Evolutionary conservation across 2,797 vertebrate species (phyloP).

Genomic region (Pygocentrus nattereri): DNA sequence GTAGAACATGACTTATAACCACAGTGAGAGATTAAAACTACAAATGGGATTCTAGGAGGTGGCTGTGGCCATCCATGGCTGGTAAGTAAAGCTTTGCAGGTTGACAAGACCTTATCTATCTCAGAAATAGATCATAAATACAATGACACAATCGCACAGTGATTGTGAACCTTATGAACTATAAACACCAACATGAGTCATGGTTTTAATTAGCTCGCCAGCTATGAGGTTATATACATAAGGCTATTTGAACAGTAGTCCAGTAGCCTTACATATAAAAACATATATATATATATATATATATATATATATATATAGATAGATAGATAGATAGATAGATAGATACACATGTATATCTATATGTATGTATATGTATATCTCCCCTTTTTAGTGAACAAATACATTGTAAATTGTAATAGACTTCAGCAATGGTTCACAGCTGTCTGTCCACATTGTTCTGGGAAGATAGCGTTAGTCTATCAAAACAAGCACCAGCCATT

Average conservation of each 20-base stretch:
- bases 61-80: constrained; percentile 62
- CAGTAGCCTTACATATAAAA: neutral
- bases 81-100: constrained; percentile 63
- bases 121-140: neutral
- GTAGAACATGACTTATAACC: constrained; percentile 14
- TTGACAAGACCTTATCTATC: neutral
- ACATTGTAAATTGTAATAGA: neutral
- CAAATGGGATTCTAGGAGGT: constrained; percentile 11
- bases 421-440: neutral
- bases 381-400: neutral
- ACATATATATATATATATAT: too few relatives aligned
- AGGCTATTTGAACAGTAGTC: neutral
- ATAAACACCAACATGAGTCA: neutral
- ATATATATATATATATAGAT: too few relatives aligned
- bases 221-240: neutral
- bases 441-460: neutral
- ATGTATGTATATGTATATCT: neutral
- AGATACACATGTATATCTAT: too few relatives aligned
- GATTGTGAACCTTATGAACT: neutral
- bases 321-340: neutral
- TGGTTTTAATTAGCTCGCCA: neutral
- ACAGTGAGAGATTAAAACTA: neutral
- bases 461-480: neutral
- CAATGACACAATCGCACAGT: neutral
- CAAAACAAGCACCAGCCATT: neutral